A percentile compares a stretch with the other conserved stretches of the same genome.
phyloP scores from a whole-genome alignment of 1,140 invertebrate species.

The Pseudoatta argentina region DNA sequence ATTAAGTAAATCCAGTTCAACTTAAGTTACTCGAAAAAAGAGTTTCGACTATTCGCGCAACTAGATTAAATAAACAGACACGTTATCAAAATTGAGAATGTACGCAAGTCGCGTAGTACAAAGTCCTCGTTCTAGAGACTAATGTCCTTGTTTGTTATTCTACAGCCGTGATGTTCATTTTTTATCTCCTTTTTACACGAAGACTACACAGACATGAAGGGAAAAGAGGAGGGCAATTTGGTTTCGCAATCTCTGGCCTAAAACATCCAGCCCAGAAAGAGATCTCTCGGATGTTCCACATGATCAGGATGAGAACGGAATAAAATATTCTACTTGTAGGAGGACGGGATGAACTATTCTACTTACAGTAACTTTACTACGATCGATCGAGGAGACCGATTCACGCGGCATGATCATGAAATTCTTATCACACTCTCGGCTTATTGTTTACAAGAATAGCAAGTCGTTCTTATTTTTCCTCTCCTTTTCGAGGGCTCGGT shows the following conservation, averaged over 20 bases:
- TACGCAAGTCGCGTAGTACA: not conserved
- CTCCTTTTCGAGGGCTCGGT: not conserved
- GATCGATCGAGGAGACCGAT: not conserved
- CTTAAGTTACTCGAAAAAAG: not conserved
- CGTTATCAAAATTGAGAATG: conserved; percentile 12
- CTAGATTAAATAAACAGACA: not conserved
- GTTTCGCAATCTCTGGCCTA: not conserved
- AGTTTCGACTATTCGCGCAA: not conserved
- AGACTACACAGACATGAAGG: not conserved
- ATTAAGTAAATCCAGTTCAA: not conserved
- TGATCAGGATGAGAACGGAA: not conserved
- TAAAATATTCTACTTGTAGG: no score
- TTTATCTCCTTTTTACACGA: not conserved
- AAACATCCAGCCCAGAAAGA: conserved; percentile 57
- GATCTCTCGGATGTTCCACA: conserved; percentile 38
- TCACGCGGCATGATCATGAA: not conserved
- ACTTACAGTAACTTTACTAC: not conserved
- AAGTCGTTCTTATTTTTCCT: not conserved
- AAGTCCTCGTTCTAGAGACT: conserved; percentile 27
- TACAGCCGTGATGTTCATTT: conserved; percentile 25
- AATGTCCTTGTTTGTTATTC: conserved; percentile 63
- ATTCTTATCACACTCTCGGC: not conserved
- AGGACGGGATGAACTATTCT: no score
- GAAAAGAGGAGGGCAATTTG: no score
- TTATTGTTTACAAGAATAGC: not conserved